A percentile compares a stretch with the other conserved stretches of the same genome.
phyloP scores from a whole-genome alignment of 2,888 invertebrate genomes.

The Trachelus iudaicus region DNA sequence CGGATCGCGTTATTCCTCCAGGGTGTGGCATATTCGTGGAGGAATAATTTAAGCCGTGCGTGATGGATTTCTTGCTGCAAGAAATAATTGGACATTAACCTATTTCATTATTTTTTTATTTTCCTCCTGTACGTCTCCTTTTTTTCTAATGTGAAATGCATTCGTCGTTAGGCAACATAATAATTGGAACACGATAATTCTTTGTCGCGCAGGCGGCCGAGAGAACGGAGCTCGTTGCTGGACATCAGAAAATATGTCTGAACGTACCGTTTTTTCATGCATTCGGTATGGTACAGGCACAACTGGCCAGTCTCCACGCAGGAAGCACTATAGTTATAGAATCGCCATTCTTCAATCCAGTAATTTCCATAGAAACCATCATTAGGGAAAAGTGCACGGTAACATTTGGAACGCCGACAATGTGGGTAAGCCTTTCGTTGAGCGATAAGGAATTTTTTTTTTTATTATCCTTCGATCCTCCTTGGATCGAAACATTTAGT shows the following conservation, averaged over 20 bases:
- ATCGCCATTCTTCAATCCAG: conserved; percentile 71
- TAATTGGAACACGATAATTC: neutral
- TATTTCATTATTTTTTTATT: neutral
- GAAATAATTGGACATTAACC: neutral
- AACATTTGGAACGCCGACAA: conserved; percentile 85
- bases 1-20: neutral
- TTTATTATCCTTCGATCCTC: neutral
- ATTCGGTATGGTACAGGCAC: conserved; percentile 77
- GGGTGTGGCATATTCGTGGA: neutral
- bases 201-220: conserved; percentile 33
- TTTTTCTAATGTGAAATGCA: no score
- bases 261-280: conserved; percentile 87
- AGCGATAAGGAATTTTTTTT: neutral
- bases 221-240: conserved; percentile 65
- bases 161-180: neutral
- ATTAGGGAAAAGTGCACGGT: conserved; percentile 76
- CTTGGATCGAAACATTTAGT: neutral
- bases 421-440: conserved; percentile 68
- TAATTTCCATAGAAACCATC: conserved; percentile 73
- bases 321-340: conserved; percentile 75
- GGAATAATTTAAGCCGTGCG: neutral
- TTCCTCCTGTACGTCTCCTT: no score
- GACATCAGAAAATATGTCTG: conserved; percentile 69
- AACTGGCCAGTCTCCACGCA: conserved; percentile 70
- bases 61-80: neutral